These are phyloP conservation scores for Rhyacichthys aspro DNA, from an alignment of 2,797 vertebrate genomes.

Conservation along the genomic window DNA sequence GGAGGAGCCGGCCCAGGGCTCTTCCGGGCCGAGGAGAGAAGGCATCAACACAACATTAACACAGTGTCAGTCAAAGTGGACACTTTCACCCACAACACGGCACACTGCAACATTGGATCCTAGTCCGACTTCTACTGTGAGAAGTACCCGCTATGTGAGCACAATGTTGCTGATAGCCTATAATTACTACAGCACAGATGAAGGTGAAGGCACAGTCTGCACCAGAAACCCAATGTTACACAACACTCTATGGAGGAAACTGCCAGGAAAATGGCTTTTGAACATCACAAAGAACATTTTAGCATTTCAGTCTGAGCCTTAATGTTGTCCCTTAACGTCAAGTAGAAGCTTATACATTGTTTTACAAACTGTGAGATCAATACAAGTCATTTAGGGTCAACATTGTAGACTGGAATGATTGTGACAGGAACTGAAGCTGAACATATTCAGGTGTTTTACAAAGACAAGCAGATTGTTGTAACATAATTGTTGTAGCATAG, in stretches of 20 bases:
- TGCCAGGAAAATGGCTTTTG: constrained; percentile 26
- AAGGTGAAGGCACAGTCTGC: constrained; percentile 38
- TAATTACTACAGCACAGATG: constrained; percentile 57
- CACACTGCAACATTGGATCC: constrained; percentile 49
- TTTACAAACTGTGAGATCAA: neutral
- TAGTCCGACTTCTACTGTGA: constrained; percentile 47
- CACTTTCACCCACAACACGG: constrained; percentile 39
- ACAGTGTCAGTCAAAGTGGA: constrained; percentile 53
- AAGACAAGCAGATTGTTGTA: neutral
- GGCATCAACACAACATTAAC: constrained; percentile 68
- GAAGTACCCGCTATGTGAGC: constrained; percentile 41
- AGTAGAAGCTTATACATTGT: neutral
- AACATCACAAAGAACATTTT: constrained; percentile 23
- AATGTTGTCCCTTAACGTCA: neutral
- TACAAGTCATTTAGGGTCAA: neutral
- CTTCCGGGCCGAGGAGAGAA: constrained; percentile 68
- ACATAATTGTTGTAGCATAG: neutral
- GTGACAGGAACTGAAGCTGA: constrained; percentile 5
- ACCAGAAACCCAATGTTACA: constrained; percentile 28
- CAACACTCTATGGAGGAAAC: constrained; percentile 30
- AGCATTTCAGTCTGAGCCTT: constrained; percentile 11
- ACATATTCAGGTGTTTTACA: neutral
- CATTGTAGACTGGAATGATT: neutral
- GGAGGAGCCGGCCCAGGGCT: constrained; percentile 76
- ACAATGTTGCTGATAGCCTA: constrained; percentile 63